These are phyloP conservation scores for Sardinella longiceps DNA, from an alignment of 2,797 vertebrate genomes.

Conservation along the genomic window DNA sequence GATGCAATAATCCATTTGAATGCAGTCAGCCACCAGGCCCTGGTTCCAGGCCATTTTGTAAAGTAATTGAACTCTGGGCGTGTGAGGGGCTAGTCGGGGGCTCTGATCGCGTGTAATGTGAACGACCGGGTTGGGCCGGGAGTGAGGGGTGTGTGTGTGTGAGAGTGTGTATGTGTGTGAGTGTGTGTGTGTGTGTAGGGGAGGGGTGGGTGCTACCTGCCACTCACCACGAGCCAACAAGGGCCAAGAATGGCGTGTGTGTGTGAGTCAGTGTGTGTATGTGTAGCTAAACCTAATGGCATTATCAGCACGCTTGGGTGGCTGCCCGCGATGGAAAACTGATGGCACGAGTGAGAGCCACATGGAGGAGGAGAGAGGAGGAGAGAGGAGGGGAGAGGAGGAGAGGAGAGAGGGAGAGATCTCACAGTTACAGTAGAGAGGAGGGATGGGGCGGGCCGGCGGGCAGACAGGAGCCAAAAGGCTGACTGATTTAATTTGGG, in stretches of 20 bases:
- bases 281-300: constrained; percentile 28
- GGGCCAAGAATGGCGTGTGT: not conserved
- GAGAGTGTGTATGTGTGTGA: not conserved
- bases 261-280: not conserved
- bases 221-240: not conserved
- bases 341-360: constrained; percentile 19
- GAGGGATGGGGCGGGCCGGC: not conserved
- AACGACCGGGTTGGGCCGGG: constrained; percentile 19
- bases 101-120: constrained; percentile 40
- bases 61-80: constrained; percentile 36
- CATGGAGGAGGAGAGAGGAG: too few species aligned
- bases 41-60: constrained; percentile 37
- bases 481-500: not conserved
- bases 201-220: not conserved
- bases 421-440: not conserved
- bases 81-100: constrained; percentile 28
- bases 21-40: constrained; percentile 50
- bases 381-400: not conserved
- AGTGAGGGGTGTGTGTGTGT: not conserved
- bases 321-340: constrained; percentile 1
- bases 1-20: constrained; percentile 63
- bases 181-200: not conserved
- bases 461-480: not conserved
- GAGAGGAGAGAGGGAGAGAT: not conserved
- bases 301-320: constrained; percentile 39